Evolutionary conservation across 2,113 vertebrate species (phyloP).

Genomic region (Ceyx cyanopectus): DNA sequence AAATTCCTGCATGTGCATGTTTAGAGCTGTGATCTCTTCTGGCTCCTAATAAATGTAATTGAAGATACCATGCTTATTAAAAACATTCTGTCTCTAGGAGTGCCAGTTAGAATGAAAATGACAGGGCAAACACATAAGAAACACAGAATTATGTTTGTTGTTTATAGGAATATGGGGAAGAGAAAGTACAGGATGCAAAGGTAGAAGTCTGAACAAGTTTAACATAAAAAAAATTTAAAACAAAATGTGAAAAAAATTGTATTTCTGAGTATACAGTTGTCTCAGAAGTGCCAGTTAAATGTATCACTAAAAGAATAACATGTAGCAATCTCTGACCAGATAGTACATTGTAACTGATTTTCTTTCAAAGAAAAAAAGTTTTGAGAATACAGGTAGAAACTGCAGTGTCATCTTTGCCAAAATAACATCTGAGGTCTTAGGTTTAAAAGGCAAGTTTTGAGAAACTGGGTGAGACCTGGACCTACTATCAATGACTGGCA

Average conservation of each 20-base stretch:
- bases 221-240: not conserved
- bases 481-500: not conserved
- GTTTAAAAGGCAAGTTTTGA: not conserved
- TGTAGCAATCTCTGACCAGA: not conserved
- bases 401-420: not conserved
- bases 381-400: not conserved
- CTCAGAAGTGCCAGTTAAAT: not conserved
- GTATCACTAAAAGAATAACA: not conserved
- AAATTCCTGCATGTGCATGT: not conserved
- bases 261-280: not conserved
- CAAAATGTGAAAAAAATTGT: not conserved
- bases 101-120: not conserved
- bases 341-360: not conserved
- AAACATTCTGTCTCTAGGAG: not conserved
- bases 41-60: not conserved
- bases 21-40: not conserved
- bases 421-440: not conserved
- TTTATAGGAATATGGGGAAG: not conserved
- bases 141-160: not conserved
- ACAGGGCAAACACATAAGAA: not conserved
- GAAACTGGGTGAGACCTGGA: not conserved
- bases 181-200: not conserved
- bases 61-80: not conserved
- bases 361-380: not conserved
- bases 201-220: not conserved